Evolutionary conservation across 1,140 invertebrate genomes (phyloP).

Genomic region (Drosophila tsacasi): DNA sequence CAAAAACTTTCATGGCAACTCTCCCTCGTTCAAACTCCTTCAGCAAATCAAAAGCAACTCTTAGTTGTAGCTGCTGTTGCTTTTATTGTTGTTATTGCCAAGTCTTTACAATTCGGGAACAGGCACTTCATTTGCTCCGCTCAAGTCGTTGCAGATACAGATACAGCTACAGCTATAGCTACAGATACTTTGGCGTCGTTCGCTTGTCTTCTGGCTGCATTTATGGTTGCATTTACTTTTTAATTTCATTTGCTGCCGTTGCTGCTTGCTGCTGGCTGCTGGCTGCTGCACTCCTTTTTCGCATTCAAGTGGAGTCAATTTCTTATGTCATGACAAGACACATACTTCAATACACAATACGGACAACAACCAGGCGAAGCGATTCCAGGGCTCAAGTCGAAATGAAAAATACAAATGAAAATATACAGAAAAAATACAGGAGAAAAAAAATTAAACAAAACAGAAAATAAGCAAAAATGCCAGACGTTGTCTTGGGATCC

Average conservation of each 20-base stretch:
- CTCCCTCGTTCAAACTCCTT: slow-evolving; percentile 14
- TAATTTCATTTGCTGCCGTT: slow-evolving; percentile 72
- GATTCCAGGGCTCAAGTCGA: slow-evolving; percentile 56
- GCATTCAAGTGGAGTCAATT: slow-evolving; percentile 83
- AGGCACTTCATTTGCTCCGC: slow-evolving; percentile 57
- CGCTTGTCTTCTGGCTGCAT: slow-evolving; percentile 60
- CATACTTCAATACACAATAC: slow-evolving; percentile 58
- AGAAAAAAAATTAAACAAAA: not conserved
- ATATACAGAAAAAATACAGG: not conserved
- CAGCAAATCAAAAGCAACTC: slow-evolving; percentile 51
- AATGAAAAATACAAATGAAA: slow-evolving; percentile 45
- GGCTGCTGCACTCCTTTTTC: slow-evolving; percentile 75
- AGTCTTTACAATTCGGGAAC: slow-evolving; percentile 57
- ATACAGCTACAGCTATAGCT: slow-evolving; percentile 16
- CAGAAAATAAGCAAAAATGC: slow-evolving; percentile 46
- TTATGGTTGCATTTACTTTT: slow-evolving; percentile 81
- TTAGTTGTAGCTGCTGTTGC: slow-evolving; percentile 31
- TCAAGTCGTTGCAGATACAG: slow-evolving; percentile 37
- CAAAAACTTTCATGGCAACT: slow-evolving; percentile 24
- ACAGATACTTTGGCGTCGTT: slow-evolving; percentile 40
- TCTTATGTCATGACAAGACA: slow-evolving; percentile 81
- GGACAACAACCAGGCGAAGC: slow-evolving; percentile 20
- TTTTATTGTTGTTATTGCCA: slow-evolving; percentile 33
- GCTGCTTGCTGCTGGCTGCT: slow-evolving; percentile 30
- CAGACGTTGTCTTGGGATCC: slow-evolving; percentile 54